Evolutionary conservation across 1,140 invertebrate genomes (phyloP).

Genomic region (Leptinotarsa texana): DNA sequence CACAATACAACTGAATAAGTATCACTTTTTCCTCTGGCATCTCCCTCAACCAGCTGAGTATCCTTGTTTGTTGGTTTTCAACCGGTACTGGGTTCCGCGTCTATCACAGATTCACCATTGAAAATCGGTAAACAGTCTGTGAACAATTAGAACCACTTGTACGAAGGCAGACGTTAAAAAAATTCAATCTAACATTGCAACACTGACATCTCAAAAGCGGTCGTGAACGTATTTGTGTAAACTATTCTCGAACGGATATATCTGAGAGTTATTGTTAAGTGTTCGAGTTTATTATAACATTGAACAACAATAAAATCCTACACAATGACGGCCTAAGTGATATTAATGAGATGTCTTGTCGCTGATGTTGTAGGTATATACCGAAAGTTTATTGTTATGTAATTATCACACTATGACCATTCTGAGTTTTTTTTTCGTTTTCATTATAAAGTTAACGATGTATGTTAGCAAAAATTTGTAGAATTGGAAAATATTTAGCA

Average conservation of each 20-base stretch:
- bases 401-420: no score
- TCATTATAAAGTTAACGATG: no score
- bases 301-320: background rate
- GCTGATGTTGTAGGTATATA: no score
- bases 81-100: background rate
- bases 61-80: background rate
- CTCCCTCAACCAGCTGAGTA: background rate
- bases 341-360: constrained; percentile 10
- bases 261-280: background rate
- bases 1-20: no score
- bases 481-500: no score
- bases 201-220: constrained; percentile 12
- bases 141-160: background rate
- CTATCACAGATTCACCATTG: background rate
- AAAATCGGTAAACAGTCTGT: constrained; percentile 11
- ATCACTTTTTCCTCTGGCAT: no score
- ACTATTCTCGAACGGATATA: background rate
- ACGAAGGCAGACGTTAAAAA: background rate
- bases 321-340: background rate
- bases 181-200: constrained; percentile 1
- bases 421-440: no score
- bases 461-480: no score
- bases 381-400: no score
- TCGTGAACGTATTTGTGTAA: background rate
- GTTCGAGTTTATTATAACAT: constrained; percentile 1